Percentiles rank a stretch among this genome's conserved stretches.
Evolutionary conservation across 2,113 vertebrate species (phyloP).

Genomic region (Takifugu flavidus): DNA sequence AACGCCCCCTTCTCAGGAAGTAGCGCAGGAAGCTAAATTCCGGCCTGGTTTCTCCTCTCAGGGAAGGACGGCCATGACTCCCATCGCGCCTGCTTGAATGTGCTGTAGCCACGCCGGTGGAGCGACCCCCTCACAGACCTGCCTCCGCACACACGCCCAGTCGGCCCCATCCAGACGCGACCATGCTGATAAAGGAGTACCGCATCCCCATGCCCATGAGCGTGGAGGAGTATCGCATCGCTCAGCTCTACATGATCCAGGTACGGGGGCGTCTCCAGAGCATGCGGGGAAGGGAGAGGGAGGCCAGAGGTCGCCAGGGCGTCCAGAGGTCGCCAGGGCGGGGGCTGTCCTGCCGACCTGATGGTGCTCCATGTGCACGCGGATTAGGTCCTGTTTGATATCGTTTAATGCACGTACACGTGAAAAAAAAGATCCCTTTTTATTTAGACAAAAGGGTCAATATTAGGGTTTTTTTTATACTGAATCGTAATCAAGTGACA

Average conservation of each 20-base stretch:
- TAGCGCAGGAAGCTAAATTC: no score
- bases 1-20: slow-evolving; percentile 10
- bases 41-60: slow-evolving; percentile 11
- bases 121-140: slow-evolving; percentile 31
- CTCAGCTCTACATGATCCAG: slow-evolving; percentile 99
- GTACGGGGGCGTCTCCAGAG: slow-evolving; percentile 60
- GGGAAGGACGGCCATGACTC: slow-evolving; percentile 39
- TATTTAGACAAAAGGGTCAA: no score
- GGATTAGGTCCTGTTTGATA: slow-evolving; percentile 29
- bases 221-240: slow-evolving; percentile 96
- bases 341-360: slow-evolving; percentile 21
- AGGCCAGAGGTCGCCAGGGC: neutral
- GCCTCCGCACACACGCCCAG: slow-evolving; percentile 11
- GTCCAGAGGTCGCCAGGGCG: slow-evolving; percentile 18
- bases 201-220: slow-evolving; percentile 96
- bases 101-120: slow-evolving; percentile 38
- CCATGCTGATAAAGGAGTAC: slow-evolving; percentile 97
- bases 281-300: neutral
- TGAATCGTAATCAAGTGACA: no score
- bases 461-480: no score
- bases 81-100: slow-evolving; percentile 30
- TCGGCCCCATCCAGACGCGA: slow-evolving; percentile 70
- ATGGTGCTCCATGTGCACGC: slow-evolving; percentile 45
- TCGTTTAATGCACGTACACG: slow-evolving; percentile 2
- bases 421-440: no score